Evolutionary conservation across 2,888 invertebrate genomes (phyloP).

Genomic region (Mesorhabditis spiculigera): DNA sequence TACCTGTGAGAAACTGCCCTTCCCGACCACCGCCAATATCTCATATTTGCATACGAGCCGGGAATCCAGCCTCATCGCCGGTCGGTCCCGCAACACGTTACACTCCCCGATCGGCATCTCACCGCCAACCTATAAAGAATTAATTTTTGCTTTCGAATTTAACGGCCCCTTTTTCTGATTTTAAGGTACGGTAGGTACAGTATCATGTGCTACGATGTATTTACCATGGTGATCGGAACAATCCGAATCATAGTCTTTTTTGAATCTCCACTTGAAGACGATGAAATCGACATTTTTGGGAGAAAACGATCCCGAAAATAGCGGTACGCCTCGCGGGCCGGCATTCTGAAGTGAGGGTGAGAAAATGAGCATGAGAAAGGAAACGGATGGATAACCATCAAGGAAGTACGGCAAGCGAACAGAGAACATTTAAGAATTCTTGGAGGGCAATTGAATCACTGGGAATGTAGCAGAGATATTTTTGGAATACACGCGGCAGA

Average conservation of each 20-base stretch:
- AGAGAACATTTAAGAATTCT: too few relatives aligned
- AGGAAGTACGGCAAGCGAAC: too few relatives aligned
- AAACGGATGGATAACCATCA: too few relatives aligned
- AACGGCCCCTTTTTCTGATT: neutral
- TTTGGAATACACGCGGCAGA: too few relatives aligned
- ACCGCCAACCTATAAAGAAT: conserved; percentile 45
- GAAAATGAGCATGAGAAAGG: neutral
- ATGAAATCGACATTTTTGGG: neutral
- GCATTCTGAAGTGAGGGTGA: neutral
- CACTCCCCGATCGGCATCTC: conserved; percentile 55
- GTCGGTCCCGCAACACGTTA: conserved; percentile 45
- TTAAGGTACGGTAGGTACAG: neutral
- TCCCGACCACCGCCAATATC: conserved; percentile 53
- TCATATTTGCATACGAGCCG: conserved; percentile 56
- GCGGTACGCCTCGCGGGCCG: neutral
- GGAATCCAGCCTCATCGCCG: conserved; percentile 52
- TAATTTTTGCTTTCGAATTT: too few relatives aligned
- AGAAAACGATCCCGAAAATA: neutral
- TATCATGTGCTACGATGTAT: neutral
- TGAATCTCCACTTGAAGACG: neutral
- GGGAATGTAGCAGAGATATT: too few relatives aligned
- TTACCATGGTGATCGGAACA: neutral
- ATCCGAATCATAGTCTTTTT: neutral
- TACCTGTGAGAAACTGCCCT: conserved; percentile 56
- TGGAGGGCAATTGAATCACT: too few relatives aligned